phyloP scores from a whole-genome alignment of 2,113 vertebrate species.

The Cercopithecus mona region DNA sequence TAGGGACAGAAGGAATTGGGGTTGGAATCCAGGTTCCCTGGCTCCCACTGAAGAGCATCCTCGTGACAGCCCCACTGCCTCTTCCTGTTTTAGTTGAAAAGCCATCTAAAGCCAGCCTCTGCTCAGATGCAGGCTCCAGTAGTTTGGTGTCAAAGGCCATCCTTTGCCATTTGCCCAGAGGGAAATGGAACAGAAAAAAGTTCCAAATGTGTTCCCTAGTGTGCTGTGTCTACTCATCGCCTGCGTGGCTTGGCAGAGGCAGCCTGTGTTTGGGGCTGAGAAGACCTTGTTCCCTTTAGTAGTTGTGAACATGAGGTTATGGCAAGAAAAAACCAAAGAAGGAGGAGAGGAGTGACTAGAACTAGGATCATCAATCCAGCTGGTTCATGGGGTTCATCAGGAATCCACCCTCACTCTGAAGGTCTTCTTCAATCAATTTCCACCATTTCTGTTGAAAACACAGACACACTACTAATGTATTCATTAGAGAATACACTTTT shows the following conservation, averaged over 20 bases:
- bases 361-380: neutral
- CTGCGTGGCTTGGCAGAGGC: neutral
- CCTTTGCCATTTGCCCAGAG: neutral
- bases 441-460: constrained; percentile 41
- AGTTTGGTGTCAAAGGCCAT: neutral
- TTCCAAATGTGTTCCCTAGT: neutral
- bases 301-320: neutral
- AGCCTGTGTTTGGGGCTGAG: constrained; percentile 8
- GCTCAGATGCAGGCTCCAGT: too few species aligned
- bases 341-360: neutral
- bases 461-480: neutral
- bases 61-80: too few species aligned
- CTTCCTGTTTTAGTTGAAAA: neutral
- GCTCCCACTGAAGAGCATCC: neutral
- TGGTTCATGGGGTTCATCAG: neutral
- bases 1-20: neutral
- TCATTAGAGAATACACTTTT: neutral
- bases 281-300: neutral
- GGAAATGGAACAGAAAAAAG: neutral
- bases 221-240: neutral
- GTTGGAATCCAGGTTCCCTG: neutral
- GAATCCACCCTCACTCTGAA: neutral
- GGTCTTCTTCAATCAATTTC: neutral
- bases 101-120: neutral
- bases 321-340: neutral